Evolutionary conservation across 2,113 vertebrate species (phyloP).

Genomic region (Apodemus sylvaticus): DNA sequence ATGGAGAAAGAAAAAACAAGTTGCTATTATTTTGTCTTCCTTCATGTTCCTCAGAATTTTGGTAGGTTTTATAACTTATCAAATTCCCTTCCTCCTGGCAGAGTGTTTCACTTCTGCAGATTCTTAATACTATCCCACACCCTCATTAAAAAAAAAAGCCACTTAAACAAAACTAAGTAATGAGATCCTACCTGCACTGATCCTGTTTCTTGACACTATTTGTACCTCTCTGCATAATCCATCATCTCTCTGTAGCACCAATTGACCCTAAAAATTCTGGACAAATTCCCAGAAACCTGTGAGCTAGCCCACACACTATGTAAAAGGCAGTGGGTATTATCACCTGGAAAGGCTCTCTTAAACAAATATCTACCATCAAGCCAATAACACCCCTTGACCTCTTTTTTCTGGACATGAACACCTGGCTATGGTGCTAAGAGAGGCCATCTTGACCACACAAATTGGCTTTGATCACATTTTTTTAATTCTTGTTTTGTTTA

Average conservation of each 20-base stretch:
- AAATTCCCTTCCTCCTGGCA: neutral
- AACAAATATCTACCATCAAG: neutral
- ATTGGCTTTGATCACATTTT: neutral
- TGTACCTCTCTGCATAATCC: slow-evolving; percentile 66
- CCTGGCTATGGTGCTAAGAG: neutral
- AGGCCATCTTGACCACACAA: neutral
- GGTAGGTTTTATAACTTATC: slow-evolving; percentile 20
- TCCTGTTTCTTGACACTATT: slow-evolving; percentile 68
- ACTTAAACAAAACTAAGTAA: slow-evolving; percentile 58
- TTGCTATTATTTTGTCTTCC: slow-evolving; percentile 2
- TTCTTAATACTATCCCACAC: neutral
- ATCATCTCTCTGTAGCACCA: slow-evolving; percentile 62
- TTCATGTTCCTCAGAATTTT: neutral
- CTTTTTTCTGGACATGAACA: neutral
- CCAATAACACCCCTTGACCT: neutral
- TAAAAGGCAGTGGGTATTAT: neutral
- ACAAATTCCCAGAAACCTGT: slow-evolving; percentile 69
- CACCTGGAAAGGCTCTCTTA: slow-evolving; percentile 20
- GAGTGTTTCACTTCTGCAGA: slow-evolving; percentile 1
- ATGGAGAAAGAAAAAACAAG: neutral
- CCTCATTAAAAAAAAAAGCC: neutral
- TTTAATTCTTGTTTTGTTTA: neutral
- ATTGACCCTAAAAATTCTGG: slow-evolving; percentile 68
- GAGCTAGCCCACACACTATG: slow-evolving; percentile 29
- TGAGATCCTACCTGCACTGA: slow-evolving; percentile 36